phyloP scores from a whole-genome alignment of 2,888 invertebrate genomes.

The Camponotus fellah region DNA sequence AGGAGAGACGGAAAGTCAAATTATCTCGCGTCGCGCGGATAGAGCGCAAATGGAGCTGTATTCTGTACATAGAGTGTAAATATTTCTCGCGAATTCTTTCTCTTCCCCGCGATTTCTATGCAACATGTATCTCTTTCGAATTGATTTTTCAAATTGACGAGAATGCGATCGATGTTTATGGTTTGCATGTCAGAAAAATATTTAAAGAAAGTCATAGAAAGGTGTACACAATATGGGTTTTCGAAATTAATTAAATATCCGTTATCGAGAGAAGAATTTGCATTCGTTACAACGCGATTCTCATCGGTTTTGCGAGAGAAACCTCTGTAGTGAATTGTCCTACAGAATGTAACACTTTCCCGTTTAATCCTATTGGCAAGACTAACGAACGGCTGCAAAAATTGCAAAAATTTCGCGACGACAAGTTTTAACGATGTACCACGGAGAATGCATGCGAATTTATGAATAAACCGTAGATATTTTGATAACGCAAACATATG shows the following conservation, averaged over 20 bases:
- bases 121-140: neutral
- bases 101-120: neutral
- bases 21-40: slow-evolving; percentile 42
- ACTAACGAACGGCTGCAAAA: slow-evolving; percentile 38
- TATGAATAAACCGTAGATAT: neutral
- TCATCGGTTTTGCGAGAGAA: neutral
- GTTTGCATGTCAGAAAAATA: neutral
- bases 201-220: neutral
- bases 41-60: neutral
- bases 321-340: neutral
- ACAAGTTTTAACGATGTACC: slow-evolving; percentile 39
- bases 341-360: slow-evolving; percentile 15
- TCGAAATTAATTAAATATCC: neutral
- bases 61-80: neutral
- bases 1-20: slow-evolving; percentile 56
- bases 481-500: neutral
- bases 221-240: neutral
- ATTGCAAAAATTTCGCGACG: slow-evolving; percentile 22
- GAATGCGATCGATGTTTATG: neutral
- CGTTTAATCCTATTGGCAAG: slow-evolving; percentile 30
- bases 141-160: neutral
- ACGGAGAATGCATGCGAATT: slow-evolving; percentile 14
- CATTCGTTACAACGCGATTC: neutral
- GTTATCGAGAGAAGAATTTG: neutral
- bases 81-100: neutral